Conservation (phyloP, 2,797 vertebrate species). For the Scarus forsteni region DNA sequence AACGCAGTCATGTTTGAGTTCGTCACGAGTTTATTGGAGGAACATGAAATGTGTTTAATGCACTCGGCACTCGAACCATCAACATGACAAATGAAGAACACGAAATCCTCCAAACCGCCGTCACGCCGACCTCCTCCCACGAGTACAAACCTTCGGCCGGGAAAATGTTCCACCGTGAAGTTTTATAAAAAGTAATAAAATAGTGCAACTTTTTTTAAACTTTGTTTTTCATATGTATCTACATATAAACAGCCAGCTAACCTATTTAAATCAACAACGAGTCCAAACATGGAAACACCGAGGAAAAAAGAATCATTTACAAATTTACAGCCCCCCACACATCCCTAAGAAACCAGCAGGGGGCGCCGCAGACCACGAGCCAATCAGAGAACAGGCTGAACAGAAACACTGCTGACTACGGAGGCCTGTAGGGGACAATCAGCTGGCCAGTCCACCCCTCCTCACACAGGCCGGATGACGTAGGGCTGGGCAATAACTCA, state of each 20-base stretch:
- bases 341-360: conserved; percentile 64
- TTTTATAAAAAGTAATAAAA: conserved; percentile 89
- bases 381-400: conserved; percentile 8
- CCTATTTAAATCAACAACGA: conserved; percentile 42
- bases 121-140: conserved; percentile 51
- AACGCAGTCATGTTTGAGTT: not conserved
- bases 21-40: conserved; percentile 70
- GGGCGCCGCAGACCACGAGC: conserved; percentile 21
- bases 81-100: conserved; percentile 23
- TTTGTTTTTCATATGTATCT: conserved; percentile 78
- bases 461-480: too few species aligned
- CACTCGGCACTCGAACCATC: conserved; percentile 38
- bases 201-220: conserved; percentile 83
- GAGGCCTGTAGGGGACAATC: conserved; percentile 11
- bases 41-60: conserved; percentile 52
- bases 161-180: conserved; percentile 70
- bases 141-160: conserved; percentile 34
- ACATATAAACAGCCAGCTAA: conserved; percentile 82
- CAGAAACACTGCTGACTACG: not conserved
- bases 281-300: conserved; percentile 54
- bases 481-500: too few species aligned
- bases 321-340: conserved; percentile 74
- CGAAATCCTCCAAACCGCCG: conserved; percentile 5
- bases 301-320: conserved; percentile 63
- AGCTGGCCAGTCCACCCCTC: not conserved